Evolutionary conservation across 1,140 invertebrate species (phyloP).

Genomic region (Riptortus pedestris): DNA sequence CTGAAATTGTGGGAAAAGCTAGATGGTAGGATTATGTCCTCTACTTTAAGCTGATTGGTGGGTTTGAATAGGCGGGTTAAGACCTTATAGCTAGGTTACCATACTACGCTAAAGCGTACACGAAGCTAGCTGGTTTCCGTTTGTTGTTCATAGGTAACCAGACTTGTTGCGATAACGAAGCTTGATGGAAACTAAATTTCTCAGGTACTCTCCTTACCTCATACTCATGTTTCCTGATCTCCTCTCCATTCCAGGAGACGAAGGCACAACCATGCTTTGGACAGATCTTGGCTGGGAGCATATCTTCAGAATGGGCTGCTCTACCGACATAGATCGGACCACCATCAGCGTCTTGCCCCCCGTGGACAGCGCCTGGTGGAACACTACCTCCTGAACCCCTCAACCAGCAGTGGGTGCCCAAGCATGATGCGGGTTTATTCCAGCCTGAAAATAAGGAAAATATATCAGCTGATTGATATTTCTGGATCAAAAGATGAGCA

Average conservation of each 20-base stretch:
- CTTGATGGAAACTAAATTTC: no score
- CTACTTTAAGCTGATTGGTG: no score
- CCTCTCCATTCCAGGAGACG: conserved; percentile 50
- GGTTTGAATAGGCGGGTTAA: no score
- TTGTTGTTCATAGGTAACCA: no score
- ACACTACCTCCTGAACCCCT: conserved; percentile 28
- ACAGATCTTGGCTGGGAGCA: conserved; percentile 65
- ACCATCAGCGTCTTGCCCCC: conserved; percentile 61
- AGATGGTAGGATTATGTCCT: no score
- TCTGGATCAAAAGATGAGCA: no score
- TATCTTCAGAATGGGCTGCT: conserved; percentile 56
- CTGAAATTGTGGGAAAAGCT: no score
- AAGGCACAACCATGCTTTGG: conserved; percentile 53
- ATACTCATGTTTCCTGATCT: conserved; percentile 49
- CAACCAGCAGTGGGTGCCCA: conserved; percentile 28
- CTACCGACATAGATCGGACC: conserved; percentile 61
- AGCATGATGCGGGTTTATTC: conserved; percentile 23
- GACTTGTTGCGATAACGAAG: no score
- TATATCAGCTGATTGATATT: no score
- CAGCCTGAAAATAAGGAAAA: conserved; percentile 23
- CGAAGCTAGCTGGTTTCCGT: no score
- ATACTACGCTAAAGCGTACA: no score
- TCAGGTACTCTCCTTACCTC: conserved; percentile 42
- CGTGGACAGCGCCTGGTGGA: conserved; percentile 47
- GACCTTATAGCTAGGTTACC: no score